Conservation (phyloP, 2,888 invertebrate genomes). For the Morpho deidamia region DNA sequence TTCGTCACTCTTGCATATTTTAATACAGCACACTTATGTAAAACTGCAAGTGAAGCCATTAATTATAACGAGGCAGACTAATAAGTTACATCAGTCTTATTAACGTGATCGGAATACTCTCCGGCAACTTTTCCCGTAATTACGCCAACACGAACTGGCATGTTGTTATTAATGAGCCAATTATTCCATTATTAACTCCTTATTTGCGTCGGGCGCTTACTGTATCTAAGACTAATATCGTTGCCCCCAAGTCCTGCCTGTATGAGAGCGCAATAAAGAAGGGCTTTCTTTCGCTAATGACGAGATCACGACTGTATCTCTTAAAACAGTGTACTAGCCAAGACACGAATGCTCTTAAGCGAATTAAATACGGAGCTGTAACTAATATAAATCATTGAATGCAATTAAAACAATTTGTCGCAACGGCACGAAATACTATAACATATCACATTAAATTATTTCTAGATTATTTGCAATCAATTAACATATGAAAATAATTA, state of each 20-base stretch:
- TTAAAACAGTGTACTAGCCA: background rate
- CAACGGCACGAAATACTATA: too few species aligned
- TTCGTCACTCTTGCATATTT: slow-evolving; percentile 2
- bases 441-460: too few species aligned
- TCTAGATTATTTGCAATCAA: too few species aligned
- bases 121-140: slow-evolving; percentile 21
- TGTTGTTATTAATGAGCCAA: slow-evolving; percentile 28
- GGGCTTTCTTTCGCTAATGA: slow-evolving; percentile 21
- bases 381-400: too few species aligned
- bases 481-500: too few species aligned
- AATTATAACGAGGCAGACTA: slow-evolving; percentile 21
- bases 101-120: slow-evolving; percentile 18
- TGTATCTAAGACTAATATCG: slow-evolving; percentile 20
- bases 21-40: slow-evolving; percentile 14
- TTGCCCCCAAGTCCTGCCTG: slow-evolving; percentile 12
- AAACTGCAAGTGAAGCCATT: slow-evolving; percentile 16
- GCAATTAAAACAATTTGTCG: too few species aligned
- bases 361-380: background rate
- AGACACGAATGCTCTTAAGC: background rate
- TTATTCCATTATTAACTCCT: slow-evolving; percentile 29
- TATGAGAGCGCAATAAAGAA: slow-evolving; percentile 16
- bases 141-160: slow-evolving; percentile 20
- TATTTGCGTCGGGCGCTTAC: slow-evolving; percentile 19
- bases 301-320: slow-evolving; percentile 14
- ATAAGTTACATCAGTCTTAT: slow-evolving; percentile 22